phyloP scores from a whole-genome alignment of 1,140 invertebrate genomes.

The Armadillidium nasatum region DNA sequence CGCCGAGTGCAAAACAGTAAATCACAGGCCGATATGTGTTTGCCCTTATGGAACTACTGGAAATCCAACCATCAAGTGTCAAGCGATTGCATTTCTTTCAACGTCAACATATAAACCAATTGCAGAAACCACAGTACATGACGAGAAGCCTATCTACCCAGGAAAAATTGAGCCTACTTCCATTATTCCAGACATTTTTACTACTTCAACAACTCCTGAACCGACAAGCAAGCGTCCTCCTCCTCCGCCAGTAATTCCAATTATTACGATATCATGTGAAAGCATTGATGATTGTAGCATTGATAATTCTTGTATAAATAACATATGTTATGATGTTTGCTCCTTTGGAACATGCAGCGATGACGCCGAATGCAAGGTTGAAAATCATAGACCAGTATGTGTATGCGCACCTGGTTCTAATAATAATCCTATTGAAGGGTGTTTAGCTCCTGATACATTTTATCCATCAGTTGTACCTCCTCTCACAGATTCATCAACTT shows the following conservation, averaged over 20 bases:
- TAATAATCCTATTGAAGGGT: slow-evolving; percentile 64
- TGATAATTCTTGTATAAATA: slow-evolving; percentile 70
- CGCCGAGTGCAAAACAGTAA: slow-evolving; percentile 60
- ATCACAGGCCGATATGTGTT: slow-evolving; percentile 47
- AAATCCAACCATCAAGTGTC: slow-evolving; percentile 63
- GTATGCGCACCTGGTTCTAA: slow-evolving; percentile 66
- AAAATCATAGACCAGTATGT: slow-evolving; percentile 71
- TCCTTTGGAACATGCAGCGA: slow-evolving; percentile 64
- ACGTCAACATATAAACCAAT: slow-evolving; percentile 3
- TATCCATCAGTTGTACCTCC: not conserved
- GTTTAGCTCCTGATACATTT: slow-evolving; percentile 47
- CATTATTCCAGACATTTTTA: not conserved
- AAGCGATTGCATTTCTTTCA: not conserved
- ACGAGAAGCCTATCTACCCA: not conserved
- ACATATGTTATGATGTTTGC: slow-evolving; percentile 62
- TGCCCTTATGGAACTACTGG: slow-evolving; percentile 49
- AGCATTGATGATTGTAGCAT: slow-evolving; percentile 72
- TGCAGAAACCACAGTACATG: not conserved
- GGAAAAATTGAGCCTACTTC: too few relatives aligned
- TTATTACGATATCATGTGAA: slow-evolving; percentile 53
- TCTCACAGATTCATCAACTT: not conserved
- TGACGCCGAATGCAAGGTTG: slow-evolving; percentile 66
- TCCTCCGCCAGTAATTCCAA: slow-evolving; percentile 10
- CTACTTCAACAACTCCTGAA: slow-evolving; percentile 16
- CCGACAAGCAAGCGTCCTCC: not conserved